Evolutionary conservation across 2,113 vertebrate genomes (phyloP).

Genomic region (Orthonyx spaldingii): DNA sequence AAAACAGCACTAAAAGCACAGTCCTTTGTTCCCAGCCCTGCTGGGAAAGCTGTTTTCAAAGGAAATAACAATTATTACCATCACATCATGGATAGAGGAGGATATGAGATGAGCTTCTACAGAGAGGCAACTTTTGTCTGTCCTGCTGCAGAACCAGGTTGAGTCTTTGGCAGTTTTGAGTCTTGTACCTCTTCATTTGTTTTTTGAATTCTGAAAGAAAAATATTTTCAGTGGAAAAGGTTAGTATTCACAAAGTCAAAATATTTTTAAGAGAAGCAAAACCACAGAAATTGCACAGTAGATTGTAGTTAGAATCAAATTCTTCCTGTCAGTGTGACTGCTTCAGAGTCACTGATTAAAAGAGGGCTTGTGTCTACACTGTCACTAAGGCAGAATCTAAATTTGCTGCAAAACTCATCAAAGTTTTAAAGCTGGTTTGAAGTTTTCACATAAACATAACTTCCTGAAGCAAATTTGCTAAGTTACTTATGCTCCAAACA

Average conservation of each 20-base stretch:
- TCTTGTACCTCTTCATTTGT: neutral
- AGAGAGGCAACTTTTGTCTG: neutral
- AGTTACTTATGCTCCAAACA: neutral
- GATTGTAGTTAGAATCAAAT: neutral
- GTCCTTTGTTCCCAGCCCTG: neutral
- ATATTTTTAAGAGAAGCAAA: neutral
- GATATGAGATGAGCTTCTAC: neutral
- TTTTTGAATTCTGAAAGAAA: neutral
- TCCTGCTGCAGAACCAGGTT: neutral
- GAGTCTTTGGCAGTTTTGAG: neutral
- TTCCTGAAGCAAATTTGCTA: neutral
- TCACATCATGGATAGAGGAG: neutral
- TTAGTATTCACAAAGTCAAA: neutral
- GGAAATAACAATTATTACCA: neutral
- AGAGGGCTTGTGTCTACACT: neutral
- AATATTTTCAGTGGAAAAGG: neutral
- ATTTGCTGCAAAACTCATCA: neutral
- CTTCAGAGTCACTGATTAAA: neutral
- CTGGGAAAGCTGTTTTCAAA: neutral
- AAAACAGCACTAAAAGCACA: neutral
- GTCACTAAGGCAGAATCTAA: neutral
- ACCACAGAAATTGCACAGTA: neutral
- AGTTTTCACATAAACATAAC: neutral
- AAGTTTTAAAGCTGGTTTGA: neutral
- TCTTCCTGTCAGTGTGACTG: neutral